phyloP scores from a whole-genome alignment of 1,140 invertebrate genomes.

The Helicoverpa armigera region DNA sequence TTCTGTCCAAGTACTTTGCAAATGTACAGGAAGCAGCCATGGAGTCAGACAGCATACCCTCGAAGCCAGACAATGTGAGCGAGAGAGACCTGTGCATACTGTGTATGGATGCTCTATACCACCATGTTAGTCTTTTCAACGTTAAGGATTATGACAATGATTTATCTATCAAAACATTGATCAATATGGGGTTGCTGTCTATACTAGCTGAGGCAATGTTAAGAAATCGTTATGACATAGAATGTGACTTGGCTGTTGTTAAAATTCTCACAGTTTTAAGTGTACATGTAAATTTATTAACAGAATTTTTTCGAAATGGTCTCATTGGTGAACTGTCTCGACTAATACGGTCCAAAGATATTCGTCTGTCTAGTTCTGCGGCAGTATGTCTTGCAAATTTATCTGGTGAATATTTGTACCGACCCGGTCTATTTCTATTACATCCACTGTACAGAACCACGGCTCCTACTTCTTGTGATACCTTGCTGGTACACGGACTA shows the following conservation, averaged over 20 bases:
- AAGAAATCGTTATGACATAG: constrained; percentile 86
- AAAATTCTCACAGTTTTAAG: constrained; percentile 90
- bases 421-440: constrained; percentile 90
- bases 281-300: constrained; percentile 86
- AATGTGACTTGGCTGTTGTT: constrained; percentile 88
- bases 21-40: constrained; percentile 85
- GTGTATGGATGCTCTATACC: constrained; percentile 87
- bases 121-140: constrained; percentile 87
- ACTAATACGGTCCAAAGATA: constrained; percentile 88
- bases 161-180: constrained; percentile 85
- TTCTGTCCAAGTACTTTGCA: constrained; percentile 89
- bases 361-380: constrained; percentile 89
- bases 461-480: constrained; percentile 88
- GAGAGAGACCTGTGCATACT: constrained; percentile 84
- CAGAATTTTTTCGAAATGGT: constrained; percentile 89
- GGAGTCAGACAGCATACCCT: constrained; percentile 86
- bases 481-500: constrained; percentile 94
- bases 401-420: constrained; percentile 88
- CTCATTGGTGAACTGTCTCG: constrained; percentile 90
- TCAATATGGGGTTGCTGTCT: constrained; percentile 86
- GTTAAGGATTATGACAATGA: constrained; percentile 87
- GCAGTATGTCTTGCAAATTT: constrained; percentile 91
- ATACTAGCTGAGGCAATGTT: constrained; percentile 88
- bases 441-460: constrained; percentile 88
- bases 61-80: constrained; percentile 88